Evolutionary conservation across 2,888 invertebrate genomes (phyloP).

Genomic region (Phyto melanocephala): DNA sequence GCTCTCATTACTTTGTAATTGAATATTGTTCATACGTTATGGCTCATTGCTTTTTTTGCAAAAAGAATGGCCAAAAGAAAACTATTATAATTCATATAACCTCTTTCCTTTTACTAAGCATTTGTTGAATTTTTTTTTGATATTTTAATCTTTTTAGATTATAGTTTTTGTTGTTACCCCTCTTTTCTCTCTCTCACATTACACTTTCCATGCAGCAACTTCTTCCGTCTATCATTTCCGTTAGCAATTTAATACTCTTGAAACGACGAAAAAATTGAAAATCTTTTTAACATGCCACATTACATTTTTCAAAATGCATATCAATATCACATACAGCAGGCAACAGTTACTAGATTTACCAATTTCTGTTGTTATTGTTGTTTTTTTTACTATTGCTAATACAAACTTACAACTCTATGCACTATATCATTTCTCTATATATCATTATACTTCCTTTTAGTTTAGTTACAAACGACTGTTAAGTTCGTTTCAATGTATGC

Average conservation of each 20-base stretch:
- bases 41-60: constrained; percentile 29
- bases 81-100: constrained; percentile 25
- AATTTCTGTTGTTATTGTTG: neutral
- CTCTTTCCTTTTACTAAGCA: neutral
- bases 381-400: constrained; percentile 3
- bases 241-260: constrained; percentile 71
- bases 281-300: constrained; percentile 65
- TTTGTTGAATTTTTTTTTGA: neutral
- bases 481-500: constrained; percentile 51
- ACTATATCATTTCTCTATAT: constrained; percentile 64
- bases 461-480: constrained; percentile 34
- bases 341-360: constrained; percentile 58
- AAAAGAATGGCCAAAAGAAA: neutral
- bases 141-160: constrained; percentile 59
- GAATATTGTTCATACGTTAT: constrained; percentile 38
- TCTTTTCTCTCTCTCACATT: neutral
- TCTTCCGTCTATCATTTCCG: constrained; percentile 74
- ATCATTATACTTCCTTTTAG: constrained; percentile 60
- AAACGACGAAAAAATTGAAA: constrained; percentile 43
- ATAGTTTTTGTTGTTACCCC: constrained; percentile 27
- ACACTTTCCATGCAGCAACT: constrained; percentile 14
- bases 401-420: constrained; percentile 28
- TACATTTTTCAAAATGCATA: constrained; percentile 66
- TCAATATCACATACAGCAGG: constrained; percentile 47
- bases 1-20: constrained; percentile 15